phyloP scores from a whole-genome alignment of 2,797 vertebrate genomes.

The Notoglanidium macrostoma region DNA sequence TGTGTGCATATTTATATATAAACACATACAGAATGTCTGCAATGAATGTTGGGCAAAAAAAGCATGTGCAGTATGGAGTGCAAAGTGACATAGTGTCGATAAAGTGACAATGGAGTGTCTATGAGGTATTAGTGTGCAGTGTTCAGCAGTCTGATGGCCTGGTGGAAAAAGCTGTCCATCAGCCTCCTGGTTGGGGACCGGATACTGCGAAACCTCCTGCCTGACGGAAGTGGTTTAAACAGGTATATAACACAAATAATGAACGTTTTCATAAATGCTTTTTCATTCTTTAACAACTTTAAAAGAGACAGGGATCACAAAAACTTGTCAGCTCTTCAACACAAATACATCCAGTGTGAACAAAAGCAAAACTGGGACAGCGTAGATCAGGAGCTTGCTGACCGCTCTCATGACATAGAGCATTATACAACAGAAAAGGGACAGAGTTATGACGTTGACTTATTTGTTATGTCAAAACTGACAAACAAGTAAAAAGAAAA shows the following conservation, averaged over 20 bases:
- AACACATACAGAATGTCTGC: too few relatives aligned
- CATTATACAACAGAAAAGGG: constrained; percentile 72
- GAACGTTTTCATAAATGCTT: neutral
- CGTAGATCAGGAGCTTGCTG: constrained; percentile 44
- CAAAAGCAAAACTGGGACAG: constrained; percentile 1
- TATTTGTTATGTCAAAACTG: neutral
- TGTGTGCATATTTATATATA: too few relatives aligned
- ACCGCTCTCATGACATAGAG: constrained; percentile 66
- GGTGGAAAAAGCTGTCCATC: too few relatives aligned
- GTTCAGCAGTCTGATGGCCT: too few relatives aligned
- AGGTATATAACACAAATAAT: neutral
- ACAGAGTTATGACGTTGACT: constrained; percentile 65
- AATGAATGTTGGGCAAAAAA: too few relatives aligned
- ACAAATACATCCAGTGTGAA: neutral
- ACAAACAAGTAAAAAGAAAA: constrained; percentile 38
- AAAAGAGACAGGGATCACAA: neutral
- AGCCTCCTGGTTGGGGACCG: too few relatives aligned
- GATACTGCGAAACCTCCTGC: too few relatives aligned
- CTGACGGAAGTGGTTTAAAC: too few relatives aligned
- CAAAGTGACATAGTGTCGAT: too few relatives aligned
- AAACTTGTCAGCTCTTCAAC: neutral
- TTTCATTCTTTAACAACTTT: neutral
- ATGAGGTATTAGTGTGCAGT: too few relatives aligned
- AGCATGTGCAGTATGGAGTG: too few relatives aligned
- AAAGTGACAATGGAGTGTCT: too few relatives aligned